Conservation (phyloP, 2,113 vertebrate species). For the Nibea albiflora region DNA sequence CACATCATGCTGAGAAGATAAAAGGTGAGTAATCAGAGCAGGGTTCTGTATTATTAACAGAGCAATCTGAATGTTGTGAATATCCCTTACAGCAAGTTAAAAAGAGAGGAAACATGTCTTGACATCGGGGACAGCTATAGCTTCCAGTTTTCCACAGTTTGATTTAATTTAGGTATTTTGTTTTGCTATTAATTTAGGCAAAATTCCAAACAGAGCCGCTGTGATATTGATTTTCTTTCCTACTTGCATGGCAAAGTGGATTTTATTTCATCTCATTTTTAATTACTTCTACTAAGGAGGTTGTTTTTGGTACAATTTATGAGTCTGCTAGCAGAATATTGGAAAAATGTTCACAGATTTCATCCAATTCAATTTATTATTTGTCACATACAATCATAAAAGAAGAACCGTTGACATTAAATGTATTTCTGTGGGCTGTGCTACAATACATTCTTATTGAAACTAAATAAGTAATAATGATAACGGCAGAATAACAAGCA, state of each 20-base stretch:
- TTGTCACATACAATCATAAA: too few species aligned
- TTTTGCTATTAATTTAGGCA: constrained; percentile 31
- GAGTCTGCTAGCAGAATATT: constrained; percentile 4
- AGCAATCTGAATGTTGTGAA: constrained; percentile 4
- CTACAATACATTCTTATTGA: too few species aligned
- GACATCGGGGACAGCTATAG: neutral
- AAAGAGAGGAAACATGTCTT: neutral
- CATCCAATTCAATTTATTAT: too few species aligned
- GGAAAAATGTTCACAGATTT: neutral
- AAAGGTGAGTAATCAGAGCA: constrained; percentile 56
- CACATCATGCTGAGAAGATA: constrained; percentile 67
- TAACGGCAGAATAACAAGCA: too few species aligned
- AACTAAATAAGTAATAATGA: too few species aligned
- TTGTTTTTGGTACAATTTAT: constrained; percentile 5
- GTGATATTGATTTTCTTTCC: constrained; percentile 35
- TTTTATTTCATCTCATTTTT: constrained; percentile 47
- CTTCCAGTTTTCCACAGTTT: constrained; percentile 11
- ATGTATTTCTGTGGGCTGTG: too few species aligned
- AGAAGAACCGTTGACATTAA: neutral
- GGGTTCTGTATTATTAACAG: constrained; percentile 36
- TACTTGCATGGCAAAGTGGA: constrained; percentile 14
- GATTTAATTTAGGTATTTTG: constrained; percentile 14
- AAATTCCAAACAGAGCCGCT: constrained; percentile 28
- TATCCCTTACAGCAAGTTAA: neutral
- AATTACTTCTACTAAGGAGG: constrained; percentile 28